phyloP scores from a whole-genome alignment of 2,888 invertebrate genomes.

The Folsomia manolachei region DNA sequence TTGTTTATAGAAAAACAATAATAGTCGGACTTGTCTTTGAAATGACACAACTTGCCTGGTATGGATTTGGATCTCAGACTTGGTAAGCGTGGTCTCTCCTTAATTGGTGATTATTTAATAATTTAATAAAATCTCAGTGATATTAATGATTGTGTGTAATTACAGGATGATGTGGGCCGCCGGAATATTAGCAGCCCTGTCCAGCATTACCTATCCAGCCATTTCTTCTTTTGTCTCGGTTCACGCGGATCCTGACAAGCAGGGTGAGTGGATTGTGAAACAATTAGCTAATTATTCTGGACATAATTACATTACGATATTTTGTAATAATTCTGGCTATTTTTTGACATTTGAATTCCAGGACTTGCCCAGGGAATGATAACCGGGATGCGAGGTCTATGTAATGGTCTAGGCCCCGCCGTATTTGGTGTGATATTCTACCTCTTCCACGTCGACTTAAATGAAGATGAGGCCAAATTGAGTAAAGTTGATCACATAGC shows the following conservation, averaged over 20 bases:
- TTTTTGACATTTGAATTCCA: conserved; percentile 48
- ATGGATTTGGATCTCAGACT: conserved; percentile 90
- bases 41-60: conserved; percentile 95
- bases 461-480: conserved; percentile 62
- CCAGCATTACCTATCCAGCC: conserved; percentile 96
- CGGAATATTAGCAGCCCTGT: conserved; percentile 90
- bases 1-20: too few species aligned
- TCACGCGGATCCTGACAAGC: conserved; percentile 95
- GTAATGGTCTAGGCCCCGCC: conserved; percentile 97
- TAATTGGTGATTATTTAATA: too few species aligned
- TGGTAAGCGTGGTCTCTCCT: too few species aligned
- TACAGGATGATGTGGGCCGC: conserved; percentile 98
- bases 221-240: conserved; percentile 98
- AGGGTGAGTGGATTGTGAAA: conserved; percentile 61
- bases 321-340: neutral
- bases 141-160: too few species aligned
- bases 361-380: conserved; percentile 94
- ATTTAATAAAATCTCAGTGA: too few species aligned
- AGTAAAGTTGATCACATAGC: conserved; percentile 36
- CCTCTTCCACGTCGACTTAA: conserved; percentile 95
- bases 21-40: conserved; percentile 76
- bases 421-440: conserved; percentile 98
- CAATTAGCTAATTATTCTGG: neutral
- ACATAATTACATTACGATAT: neutral
- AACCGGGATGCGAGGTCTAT: conserved; percentile 95